Conservation (phyloP, 37 sponge, comb jelly and placozoan genomes). For the Corticium candelabrum region DNA sequence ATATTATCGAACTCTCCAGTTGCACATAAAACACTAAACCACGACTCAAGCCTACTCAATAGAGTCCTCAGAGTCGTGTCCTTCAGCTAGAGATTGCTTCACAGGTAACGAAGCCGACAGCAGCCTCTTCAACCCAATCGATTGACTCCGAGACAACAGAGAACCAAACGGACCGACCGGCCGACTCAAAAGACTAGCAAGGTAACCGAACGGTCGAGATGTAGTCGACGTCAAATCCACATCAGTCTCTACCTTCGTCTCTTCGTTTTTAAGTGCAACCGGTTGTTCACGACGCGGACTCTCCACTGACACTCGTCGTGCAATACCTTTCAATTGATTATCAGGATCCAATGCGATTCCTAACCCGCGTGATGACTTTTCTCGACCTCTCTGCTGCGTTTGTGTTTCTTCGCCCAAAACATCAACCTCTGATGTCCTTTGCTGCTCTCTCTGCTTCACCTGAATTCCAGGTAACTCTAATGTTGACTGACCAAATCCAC, state of each 20-base stretch:
- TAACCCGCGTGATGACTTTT: background rate
- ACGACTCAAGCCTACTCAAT: too few species aligned
- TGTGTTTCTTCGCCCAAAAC: too few species aligned
- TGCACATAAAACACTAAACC: too few species aligned
- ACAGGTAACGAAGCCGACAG: too few species aligned
- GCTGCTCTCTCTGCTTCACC: background rate
- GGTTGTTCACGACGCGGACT: background rate
- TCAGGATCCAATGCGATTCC: too few species aligned
- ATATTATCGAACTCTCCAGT: too few species aligned
- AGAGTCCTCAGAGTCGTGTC: too few species aligned
- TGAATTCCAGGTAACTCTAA: too few species aligned
- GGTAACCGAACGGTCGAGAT: background rate
- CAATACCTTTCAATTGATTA: too few species aligned
- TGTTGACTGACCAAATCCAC: too few species aligned
- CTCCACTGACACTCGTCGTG: background rate
- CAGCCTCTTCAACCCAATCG: background rate
- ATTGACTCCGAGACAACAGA: background rate
- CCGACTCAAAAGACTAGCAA: background rate
- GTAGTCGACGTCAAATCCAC: background rate
- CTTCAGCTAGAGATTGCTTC: too few species aligned
- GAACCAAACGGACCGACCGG: background rate
- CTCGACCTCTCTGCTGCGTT: background rate
- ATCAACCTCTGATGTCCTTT: background rate
- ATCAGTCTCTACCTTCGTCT: background rate
- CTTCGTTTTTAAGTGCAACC: too few species aligned